phyloP scores from a whole-genome alignment of 2,888 invertebrate genomes.

The Tricholauxania praeusta region DNA sequence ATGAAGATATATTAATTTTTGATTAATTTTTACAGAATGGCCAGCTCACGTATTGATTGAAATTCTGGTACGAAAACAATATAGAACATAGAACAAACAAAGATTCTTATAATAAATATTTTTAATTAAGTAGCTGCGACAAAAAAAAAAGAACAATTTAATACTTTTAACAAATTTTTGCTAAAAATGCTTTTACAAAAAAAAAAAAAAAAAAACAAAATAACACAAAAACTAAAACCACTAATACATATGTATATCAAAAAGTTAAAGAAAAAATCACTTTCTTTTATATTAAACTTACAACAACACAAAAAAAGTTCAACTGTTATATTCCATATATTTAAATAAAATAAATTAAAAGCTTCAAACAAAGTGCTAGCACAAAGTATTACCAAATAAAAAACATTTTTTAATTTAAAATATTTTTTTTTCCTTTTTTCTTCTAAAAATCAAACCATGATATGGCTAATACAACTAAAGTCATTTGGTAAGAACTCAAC shows the following conservation, averaged over 20 bases:
- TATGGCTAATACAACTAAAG: too few species aligned
- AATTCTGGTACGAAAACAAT: too few species aligned
- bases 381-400: slow-evolving; percentile 33
- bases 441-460: too few species aligned
- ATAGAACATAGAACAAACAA: too few species aligned
- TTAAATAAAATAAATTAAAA: slow-evolving; percentile 35
- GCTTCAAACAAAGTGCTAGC: slow-evolving; percentile 33
- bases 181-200: slow-evolving; percentile 63
- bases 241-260: slow-evolving; percentile 58
- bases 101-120: too few species aligned
- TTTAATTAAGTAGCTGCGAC: slow-evolving; percentile 7
- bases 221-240: slow-evolving; percentile 44
- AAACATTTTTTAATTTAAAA: slow-evolving; percentile 22
- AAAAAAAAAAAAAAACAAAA: slow-evolving; percentile 48
- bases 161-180: slow-evolving; percentile 57
- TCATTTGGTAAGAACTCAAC: too few species aligned
- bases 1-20: too few species aligned
- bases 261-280: slow-evolving; percentile 51
- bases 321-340: slow-evolving; percentile 34
- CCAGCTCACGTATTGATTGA: too few species aligned
- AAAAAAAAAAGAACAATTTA: slow-evolving; percentile 44
- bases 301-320: slow-evolving; percentile 23
- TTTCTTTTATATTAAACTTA: slow-evolving; percentile 45
- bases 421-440: neutral
- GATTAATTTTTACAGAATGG: too few species aligned